Evolutionary conservation across 2,113 vertebrate genomes (phyloP), one percentile per base, ranked within the genome.

Genomic region (Aphelocoma coerulescens): DNA sequence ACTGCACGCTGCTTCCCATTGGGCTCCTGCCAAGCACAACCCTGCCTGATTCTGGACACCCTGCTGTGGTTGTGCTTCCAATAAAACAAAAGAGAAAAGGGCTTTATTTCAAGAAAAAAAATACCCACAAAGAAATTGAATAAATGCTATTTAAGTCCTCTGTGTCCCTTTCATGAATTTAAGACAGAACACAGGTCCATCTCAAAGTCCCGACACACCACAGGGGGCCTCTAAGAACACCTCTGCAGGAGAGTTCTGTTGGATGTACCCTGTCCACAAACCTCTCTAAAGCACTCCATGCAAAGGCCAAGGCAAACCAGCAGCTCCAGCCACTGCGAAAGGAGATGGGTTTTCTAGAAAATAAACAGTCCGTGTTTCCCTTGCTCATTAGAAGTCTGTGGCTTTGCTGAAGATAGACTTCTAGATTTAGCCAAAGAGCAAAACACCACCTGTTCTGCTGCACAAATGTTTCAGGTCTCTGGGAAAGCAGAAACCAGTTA

Each of bases 21-120:
- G 68, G 63, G 59, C 0, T 3, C 9, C 85, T 55, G 55, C 65
- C 72, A 91, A 96, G 59, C 62, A 93, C 1, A 14, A 77, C 39
- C 27, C 72, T 88, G 72, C 27, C 55, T 79, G 48, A 81, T 85
- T 87, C 87, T 5, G 4, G 57, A 82, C 57, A 86, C 58, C 52
- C 80, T 85, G 77, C 80, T 85, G 86, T 78, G 89, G 51, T 41
- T 89, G 55, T 95, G 76, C 65, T 91, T 95, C 63, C 77, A 95
- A 81, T 86, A 91, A 94, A 93, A 78, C 80, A 87, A 76, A 80
- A 93, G 83, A 83, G 59, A 88, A 95, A 93, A 86, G 27, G 3
- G 15, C 13, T 93, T 92, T 84, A 73, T 87, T 91, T 89, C 54
- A 77, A 77, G 46, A 52, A 79, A 54, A 86, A 61, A 44, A n/a